phyloP scores from a whole-genome alignment of 2,888 invertebrate species.

The Hirudinaria manillensis region DNA sequence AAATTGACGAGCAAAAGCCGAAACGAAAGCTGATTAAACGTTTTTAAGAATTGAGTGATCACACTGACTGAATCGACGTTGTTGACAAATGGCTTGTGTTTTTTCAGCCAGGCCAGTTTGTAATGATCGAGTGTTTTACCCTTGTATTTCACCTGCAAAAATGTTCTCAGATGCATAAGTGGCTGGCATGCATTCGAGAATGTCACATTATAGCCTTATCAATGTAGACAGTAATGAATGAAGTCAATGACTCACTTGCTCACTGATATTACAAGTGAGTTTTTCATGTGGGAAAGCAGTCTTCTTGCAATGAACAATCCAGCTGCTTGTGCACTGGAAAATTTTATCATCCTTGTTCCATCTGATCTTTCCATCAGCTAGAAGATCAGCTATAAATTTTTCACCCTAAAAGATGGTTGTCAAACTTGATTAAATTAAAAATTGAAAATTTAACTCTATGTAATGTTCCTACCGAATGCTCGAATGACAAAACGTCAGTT shows the following conservation, averaged over 20 bases:
- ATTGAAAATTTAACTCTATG: no score
- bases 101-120: slow-evolving; percentile 76
- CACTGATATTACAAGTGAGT: slow-evolving; percentile 83
- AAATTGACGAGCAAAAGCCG: background rate
- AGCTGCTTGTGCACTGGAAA: slow-evolving; percentile 82
- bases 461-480: slow-evolving; percentile 67
- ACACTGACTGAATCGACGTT: background rate
- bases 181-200: no score
- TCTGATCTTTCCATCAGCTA: slow-evolving; percentile 78
- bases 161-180: background rate
- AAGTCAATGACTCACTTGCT: slow-evolving; percentile 53
- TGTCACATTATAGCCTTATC: no score
- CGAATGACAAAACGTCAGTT: slow-evolving; percentile 76
- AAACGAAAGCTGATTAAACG: background rate
- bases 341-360: slow-evolving; percentile 78
- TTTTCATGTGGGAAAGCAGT: slow-evolving; percentile 85
- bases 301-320: slow-evolving; percentile 85
- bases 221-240: no score
- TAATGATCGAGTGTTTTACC: slow-evolving; percentile 81
- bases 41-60: background rate
- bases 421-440: background rate
- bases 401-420: slow-evolving; percentile 63
- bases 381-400: slow-evolving; percentile 78
- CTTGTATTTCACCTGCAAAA: slow-evolving; percentile 64
- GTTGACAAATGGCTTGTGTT: slow-evolving; percentile 37